Evolutionary conservation across 1,140 invertebrate species (phyloP).

Genomic region (Saccostrea cuccullata): DNA sequence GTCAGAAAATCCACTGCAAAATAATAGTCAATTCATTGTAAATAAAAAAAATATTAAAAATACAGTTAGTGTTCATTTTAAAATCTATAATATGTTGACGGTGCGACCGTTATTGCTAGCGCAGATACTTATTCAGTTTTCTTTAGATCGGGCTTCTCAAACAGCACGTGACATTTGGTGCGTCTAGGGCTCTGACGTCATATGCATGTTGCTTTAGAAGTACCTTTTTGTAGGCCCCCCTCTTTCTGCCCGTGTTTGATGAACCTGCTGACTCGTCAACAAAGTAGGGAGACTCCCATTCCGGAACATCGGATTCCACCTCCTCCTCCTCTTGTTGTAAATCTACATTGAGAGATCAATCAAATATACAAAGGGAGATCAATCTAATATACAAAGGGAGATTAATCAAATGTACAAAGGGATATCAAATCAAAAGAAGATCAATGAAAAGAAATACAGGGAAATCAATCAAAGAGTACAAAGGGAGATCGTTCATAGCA

Average conservation of each 20-base stretch:
- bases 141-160: too few relatives aligned
- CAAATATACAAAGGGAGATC: too few relatives aligned
- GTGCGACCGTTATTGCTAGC: too few relatives aligned
- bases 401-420: constrained; percentile 5
- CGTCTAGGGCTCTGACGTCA: too few relatives aligned
- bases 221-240: constrained; percentile 48
- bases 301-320: constrained; percentile 32
- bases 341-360: constrained; percentile 4
- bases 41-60: too few relatives aligned
- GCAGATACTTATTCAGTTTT: too few relatives aligned
- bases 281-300: constrained; percentile 61
- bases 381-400: neutral
- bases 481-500: neutral
- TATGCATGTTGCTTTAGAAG: too few relatives aligned
- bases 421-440: neutral
- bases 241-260: constrained; percentile 40
- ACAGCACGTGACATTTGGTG: too few relatives aligned
- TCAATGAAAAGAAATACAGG: too few relatives aligned
- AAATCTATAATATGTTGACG: too few relatives aligned
- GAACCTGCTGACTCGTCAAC: constrained; percentile 39
- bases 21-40: too few relatives aligned
- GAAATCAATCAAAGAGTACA: constrained; percentile 1
- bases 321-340: constrained; percentile 47
- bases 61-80: too few relatives aligned
- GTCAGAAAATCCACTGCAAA: constrained; percentile 24